phyloP scores from a whole-genome alignment of 1,140 invertebrate genomes.

The Eubasilissa regina region DNA sequence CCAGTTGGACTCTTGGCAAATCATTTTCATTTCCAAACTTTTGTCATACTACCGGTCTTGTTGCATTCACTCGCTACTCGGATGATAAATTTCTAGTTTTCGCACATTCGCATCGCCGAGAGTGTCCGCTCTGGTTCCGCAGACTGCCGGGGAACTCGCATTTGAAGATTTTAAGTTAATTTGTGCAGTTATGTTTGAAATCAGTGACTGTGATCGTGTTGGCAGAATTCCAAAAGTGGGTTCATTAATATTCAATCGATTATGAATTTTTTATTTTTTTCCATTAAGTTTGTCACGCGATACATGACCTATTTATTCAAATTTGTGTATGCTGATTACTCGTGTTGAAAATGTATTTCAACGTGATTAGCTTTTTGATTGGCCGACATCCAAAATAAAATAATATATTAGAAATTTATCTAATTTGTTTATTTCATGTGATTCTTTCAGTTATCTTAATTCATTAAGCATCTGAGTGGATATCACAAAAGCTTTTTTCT shows the following conservation, averaged over 20 bases:
- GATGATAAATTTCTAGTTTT: background rate
- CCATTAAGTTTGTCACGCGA: background rate
- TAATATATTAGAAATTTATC: too few species aligned
- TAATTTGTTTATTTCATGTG: too few species aligned
- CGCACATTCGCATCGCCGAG: background rate
- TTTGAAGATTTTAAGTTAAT: background rate
- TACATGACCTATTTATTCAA: too few species aligned
- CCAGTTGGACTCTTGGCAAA: conserved; percentile 25
- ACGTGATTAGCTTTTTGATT: too few species aligned
- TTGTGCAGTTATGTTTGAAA: conserved; percentile 14
- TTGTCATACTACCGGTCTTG: background rate
- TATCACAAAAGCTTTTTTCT: too few species aligned
- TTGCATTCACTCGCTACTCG: background rate
- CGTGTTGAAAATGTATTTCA: too few species aligned
- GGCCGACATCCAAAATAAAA: too few species aligned
- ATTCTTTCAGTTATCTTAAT: too few species aligned
- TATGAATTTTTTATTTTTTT: background rate
- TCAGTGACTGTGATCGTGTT: conserved; percentile 32
- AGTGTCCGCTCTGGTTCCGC: too few species aligned
- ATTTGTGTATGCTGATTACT: too few species aligned
- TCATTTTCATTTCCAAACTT: background rate
- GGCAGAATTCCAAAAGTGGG: conserved; percentile 1
- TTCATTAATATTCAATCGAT: background rate
- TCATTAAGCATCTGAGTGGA: too few species aligned
- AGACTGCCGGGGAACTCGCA: too few species aligned